Conservation (phyloP, 2,888 invertebrate species). For the Latheticus oryzae region DNA sequence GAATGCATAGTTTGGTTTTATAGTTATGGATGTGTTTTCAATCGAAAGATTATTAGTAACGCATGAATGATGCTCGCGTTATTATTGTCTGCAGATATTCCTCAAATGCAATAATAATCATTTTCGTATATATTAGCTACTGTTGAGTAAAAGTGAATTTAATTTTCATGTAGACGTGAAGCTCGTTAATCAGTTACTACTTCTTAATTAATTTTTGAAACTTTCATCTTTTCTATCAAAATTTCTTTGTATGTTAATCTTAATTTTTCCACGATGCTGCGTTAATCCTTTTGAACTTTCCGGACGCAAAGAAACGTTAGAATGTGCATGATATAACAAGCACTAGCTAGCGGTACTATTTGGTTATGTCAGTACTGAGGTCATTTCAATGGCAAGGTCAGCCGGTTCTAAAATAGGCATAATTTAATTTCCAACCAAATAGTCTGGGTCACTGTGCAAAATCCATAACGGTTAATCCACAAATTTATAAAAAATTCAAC, state of each 20-base stretch:
- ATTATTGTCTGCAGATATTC: slow-evolving; percentile 16
- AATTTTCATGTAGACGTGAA: slow-evolving; percentile 5
- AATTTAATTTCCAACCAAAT: slow-evolving; percentile 29
- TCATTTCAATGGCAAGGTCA: slow-evolving; percentile 40
- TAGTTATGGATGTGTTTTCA: too few species aligned
- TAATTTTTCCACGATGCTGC: slow-evolving; percentile 8
- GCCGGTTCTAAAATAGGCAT: slow-evolving; percentile 33
- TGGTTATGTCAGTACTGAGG: slow-evolving; percentile 31
- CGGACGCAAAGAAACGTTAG: slow-evolving; percentile 38
- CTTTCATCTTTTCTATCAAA: slow-evolving; percentile 11
- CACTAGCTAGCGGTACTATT: slow-evolving; percentile 32
- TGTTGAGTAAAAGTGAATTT: slow-evolving; percentile 1
- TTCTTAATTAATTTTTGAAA: slow-evolving; percentile 29
- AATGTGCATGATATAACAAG: slow-evolving; percentile 34
- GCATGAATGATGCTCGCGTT: slow-evolving; percentile 21
- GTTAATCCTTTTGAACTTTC: slow-evolving; percentile 14
- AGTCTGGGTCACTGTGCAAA: slow-evolving; percentile 34
- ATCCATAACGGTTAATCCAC: slow-evolving; percentile 27
- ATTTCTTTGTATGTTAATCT: slow-evolving; percentile 18
- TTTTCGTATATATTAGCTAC: slow-evolving; percentile 8
- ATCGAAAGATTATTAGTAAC: slow-evolving; percentile 19
- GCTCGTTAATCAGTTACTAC: slow-evolving; percentile 30
- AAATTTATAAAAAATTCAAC: slow-evolving; percentile 23
- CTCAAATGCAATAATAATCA: slow-evolving; percentile 16
- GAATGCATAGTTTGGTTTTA: slow-evolving; percentile 6